Evolutionary conservation across 2,797 vertebrate species (phyloP).

Genomic region (Aphelocoma californica): DNA sequence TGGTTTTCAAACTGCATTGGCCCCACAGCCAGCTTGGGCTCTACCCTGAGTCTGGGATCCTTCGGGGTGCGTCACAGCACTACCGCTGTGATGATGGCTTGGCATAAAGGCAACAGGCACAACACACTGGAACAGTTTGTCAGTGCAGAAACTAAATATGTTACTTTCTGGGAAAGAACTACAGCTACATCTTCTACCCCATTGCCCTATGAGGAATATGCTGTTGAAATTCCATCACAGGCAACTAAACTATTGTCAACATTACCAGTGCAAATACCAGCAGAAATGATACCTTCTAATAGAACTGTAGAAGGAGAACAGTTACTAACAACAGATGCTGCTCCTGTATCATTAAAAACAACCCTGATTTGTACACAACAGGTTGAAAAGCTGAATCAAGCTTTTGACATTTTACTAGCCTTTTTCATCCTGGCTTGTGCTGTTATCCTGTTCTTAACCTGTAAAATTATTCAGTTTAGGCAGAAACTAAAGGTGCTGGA

Average conservation of each 20-base stretch:
- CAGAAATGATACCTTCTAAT: constrained; percentile 50
- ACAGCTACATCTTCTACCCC: constrained; percentile 12
- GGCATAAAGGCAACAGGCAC: constrained; percentile 42
- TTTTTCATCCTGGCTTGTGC: constrained; percentile 80
- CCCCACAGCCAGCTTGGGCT: constrained; percentile 4
- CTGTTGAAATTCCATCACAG: constrained; percentile 18
- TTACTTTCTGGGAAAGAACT: constrained; percentile 43
- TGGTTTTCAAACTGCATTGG: constrained; percentile 60
- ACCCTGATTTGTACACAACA: constrained; percentile 71
- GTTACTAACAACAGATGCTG: constrained; percentile 41
- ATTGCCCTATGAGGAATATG: constrained; percentile 6
- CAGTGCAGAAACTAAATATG: background rate
- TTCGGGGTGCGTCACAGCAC: background rate
- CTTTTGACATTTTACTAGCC: constrained; percentile 79
- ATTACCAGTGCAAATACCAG: constrained; percentile 37
- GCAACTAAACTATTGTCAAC: constrained; percentile 2
- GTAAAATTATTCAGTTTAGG: constrained; percentile 75
- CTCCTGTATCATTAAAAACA: constrained; percentile 68
- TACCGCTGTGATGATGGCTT: constrained; percentile 62
- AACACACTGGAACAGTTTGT: background rate
- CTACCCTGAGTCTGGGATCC: background rate
- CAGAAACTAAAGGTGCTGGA: constrained; percentile 70
- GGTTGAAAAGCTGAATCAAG: constrained; percentile 71
- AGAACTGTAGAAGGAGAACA: constrained; percentile 37
- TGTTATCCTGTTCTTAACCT: constrained; percentile 74